Conservation (phyloP, 2,888 invertebrate genomes). For the Pyrocoelia pectoralis region DNA sequence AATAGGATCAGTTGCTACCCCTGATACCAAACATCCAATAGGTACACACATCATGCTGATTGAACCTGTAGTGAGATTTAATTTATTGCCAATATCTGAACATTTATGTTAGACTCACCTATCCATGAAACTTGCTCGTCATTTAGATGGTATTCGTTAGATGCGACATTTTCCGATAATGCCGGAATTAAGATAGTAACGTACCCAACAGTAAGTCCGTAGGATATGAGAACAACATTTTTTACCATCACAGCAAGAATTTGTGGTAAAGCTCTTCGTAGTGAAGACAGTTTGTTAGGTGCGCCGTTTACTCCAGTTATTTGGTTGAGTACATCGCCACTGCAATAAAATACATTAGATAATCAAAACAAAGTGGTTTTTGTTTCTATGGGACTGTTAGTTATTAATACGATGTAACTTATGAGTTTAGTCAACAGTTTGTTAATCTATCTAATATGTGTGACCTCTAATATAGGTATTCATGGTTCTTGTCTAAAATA, state of each 20-base stretch:
- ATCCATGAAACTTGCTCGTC: constrained; percentile 78
- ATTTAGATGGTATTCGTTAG: constrained; percentile 52
- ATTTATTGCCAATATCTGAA: no score
- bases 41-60: constrained; percentile 83
- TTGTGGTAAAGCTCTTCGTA: constrained; percentile 69
- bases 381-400: no score
- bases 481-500: no score
- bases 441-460: no score
- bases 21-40: constrained; percentile 79
- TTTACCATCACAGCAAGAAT: constrained; percentile 82
- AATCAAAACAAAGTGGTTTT: background rate
- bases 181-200: constrained; percentile 83
- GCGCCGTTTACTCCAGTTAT: background rate
- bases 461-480: no score
- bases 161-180: constrained; percentile 56
- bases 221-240: constrained; percentile 77
- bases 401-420: no score
- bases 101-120: constrained; percentile 62
- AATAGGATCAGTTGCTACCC: constrained; percentile 72
- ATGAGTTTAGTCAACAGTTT: no score
- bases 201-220: constrained; percentile 83
- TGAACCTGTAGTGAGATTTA: constrained; percentile 68
- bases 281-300: constrained; percentile 31
- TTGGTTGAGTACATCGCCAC: background rate
- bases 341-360: constrained; percentile 51